Percentiles rank a stretch among this genome's conserved stretches.
Evolutionary conservation across 2,888 invertebrate genomes (phyloP).

Genomic region (Cenopis cana): DNA sequence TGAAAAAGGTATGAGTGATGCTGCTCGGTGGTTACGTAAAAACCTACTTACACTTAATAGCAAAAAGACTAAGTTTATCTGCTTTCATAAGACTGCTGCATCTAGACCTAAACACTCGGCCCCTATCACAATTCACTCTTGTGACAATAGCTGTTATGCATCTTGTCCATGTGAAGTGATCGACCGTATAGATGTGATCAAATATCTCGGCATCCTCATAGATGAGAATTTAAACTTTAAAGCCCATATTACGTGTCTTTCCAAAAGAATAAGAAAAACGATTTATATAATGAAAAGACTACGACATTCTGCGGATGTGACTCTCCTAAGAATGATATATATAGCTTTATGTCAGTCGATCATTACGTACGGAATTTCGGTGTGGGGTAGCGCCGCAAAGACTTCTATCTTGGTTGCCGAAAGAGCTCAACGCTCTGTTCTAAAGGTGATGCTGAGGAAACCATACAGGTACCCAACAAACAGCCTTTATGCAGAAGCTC

Average conservation of each 20-base stretch:
- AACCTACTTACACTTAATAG: background rate
- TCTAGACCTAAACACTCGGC: no score
- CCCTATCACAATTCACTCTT: no score
- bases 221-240: background rate
- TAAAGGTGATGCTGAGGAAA: background rate
- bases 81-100: background rate
- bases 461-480: background rate
- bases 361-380: no score
- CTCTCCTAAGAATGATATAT: no score
- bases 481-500: no score
- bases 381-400: no score
- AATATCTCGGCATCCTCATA: background rate
- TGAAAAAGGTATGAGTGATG: background rate
- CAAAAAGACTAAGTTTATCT: background rate
- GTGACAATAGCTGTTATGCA: background rate
- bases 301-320: no score
- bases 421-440: no score
- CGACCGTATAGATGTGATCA: background rate
- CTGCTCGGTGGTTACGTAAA: background rate
- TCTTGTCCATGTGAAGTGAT: background rate
- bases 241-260: background rate
- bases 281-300: no score
- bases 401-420: no score
- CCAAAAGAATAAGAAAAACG: conserved; percentile 2
- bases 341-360: no score